A percentile compares a stretch with the other conserved stretches of the same genome.
Evolutionary conservation across 1,140 invertebrate species (phyloP).

Genomic region (Phortica variegata): DNA sequence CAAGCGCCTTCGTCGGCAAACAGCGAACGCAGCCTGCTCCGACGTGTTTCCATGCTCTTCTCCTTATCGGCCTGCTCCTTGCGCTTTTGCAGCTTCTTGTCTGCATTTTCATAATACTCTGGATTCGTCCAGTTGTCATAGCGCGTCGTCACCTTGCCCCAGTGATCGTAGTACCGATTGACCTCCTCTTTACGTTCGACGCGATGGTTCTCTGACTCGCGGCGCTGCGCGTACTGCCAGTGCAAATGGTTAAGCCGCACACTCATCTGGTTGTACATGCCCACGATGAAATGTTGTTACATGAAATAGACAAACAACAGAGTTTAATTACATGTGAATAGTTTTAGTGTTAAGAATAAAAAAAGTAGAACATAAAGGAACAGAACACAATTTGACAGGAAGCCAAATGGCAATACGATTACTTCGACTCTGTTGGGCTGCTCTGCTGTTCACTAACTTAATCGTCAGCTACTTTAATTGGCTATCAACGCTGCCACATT

Average conservation of each 20-base stretch:
- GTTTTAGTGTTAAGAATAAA: too few species aligned
- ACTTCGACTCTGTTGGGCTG: too few species aligned
- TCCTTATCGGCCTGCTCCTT: conserved; percentile 56
- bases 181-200: conserved; percentile 41
- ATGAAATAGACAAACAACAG: too few species aligned
- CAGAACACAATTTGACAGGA: too few species aligned
- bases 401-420: too few species aligned
- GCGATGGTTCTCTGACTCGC: conserved; percentile 39
- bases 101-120: conserved; percentile 58
- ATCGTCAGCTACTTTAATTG: too few species aligned
- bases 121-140: conserved; percentile 60
- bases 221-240: conserved; percentile 37
- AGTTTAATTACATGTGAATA: too few species aligned
- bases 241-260: conserved; percentile 43
- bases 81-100: conserved; percentile 45
- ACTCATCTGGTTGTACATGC: conserved; percentile 20
- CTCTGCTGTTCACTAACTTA: too few species aligned
- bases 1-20: conserved; percentile 58
- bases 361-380: too few species aligned
- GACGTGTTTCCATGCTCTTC: conserved; percentile 55
- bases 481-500: too few species aligned
- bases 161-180: conserved; percentile 50
- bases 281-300: too few species aligned
- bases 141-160: conserved; percentile 49
- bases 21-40: conserved; percentile 59